phyloP scores from a whole-genome alignment of 2,797 vertebrate genomes.

The Rhabdophis nuchalis region DNA sequence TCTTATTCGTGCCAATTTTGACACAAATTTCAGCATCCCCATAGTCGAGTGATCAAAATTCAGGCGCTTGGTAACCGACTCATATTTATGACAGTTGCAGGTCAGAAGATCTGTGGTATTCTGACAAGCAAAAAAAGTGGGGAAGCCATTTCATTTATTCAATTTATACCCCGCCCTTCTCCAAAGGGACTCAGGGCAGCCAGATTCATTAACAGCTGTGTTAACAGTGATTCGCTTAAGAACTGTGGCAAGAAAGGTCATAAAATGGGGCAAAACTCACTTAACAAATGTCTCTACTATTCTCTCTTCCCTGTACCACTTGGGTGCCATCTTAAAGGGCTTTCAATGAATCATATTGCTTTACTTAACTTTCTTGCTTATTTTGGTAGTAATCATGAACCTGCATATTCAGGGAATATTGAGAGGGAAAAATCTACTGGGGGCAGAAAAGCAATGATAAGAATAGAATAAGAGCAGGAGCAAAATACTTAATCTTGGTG shows the following conservation, averaged over 20 bases:
- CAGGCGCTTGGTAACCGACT: neutral
- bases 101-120: neutral
- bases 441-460: neutral
- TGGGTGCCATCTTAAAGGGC: neutral
- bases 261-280: neutral
- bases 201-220: neutral
- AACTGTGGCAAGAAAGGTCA: neutral
- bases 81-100: neutral
- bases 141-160: too few relatives aligned
- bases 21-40: neutral
- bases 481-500: neutral
- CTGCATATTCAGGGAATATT: neutral
- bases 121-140: neutral
- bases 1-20: neutral
- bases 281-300: neutral
- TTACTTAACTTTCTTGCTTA: neutral
- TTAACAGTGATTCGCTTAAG: neutral
- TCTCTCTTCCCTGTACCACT: neutral
- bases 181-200: too few relatives aligned
- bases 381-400: neutral
- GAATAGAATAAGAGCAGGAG: neutral
- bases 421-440: neutral
- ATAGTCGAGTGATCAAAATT: neutral
- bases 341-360: neutral
- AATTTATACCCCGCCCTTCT: too few relatives aligned